Conservation (phyloP, 64 coral and sea anemone species). For the Stichodactyla mertensii region DNA sequence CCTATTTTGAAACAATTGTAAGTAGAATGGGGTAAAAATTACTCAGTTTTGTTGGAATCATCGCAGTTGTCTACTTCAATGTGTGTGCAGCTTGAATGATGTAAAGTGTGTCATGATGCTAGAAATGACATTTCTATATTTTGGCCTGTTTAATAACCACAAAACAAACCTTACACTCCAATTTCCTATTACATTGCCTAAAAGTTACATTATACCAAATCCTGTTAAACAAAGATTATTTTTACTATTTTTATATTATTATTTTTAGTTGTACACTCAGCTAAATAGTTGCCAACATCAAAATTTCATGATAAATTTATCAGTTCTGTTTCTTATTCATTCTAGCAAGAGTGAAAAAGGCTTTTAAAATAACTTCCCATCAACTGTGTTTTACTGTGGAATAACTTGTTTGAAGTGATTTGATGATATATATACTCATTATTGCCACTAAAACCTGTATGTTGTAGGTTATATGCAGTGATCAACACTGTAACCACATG, state of each 20-base stretch:
- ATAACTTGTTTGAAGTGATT: neutral
- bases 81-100: too few relatives aligned
- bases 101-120: too few relatives aligned
- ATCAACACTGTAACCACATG: neutral
- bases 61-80: neutral
- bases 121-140: too few relatives aligned
- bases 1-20: conserved; percentile 8
- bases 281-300: neutral
- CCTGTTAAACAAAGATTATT: neutral
- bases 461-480: neutral
- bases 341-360: neutral
- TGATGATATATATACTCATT: neutral
- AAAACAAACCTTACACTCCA: too few relatives aligned
- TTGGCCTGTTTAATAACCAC: too few relatives aligned
- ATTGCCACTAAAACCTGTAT: neutral
- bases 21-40: neutral
- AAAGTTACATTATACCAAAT: neutral
- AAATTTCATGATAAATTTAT: neutral
- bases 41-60: neutral
- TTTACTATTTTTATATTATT: neutral
- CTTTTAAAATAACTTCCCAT: neutral
- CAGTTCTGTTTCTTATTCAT: neutral
- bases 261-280: neutral
- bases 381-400: neutral
- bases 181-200: too few relatives aligned